Conservation (phyloP, 2,113 vertebrate species). For the Charina bottae region DNA sequence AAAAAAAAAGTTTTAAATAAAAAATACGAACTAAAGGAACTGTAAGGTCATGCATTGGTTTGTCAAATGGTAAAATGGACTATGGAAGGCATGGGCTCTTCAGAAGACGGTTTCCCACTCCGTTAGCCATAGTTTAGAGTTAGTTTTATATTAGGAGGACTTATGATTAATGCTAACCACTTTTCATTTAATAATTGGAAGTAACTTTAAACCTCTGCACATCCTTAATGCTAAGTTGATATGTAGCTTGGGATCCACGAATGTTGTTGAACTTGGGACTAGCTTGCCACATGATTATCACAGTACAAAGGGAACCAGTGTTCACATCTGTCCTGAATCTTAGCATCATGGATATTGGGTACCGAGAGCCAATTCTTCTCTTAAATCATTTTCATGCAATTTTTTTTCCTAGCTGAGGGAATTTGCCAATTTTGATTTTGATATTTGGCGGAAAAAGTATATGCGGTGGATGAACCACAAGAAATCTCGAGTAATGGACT, state of each 20-base stretch:
- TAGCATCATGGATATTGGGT: not conserved
- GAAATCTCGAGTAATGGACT: conserved; percentile 98
- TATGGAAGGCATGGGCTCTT: not conserved
- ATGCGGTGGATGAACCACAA: conserved; percentile 99
- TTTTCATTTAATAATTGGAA: not conserved
- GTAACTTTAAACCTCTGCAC: not conserved
- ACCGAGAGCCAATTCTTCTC: not conserved
- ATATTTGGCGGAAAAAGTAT: conserved; percentile 97
- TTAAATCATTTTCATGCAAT: conserved; percentile 33
- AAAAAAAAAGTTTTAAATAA: not conserved
- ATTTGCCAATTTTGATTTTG: conserved; percentile 99
- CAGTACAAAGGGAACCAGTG: not conserved
- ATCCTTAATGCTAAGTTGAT: not conserved
- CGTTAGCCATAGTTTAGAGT: not conserved
- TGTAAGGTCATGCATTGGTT: not conserved
- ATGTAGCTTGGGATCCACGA: not conserved
- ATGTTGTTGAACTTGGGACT: not conserved
- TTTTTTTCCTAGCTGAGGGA: conserved; percentile 84
- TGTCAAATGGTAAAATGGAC: not conserved
- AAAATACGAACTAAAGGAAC: not conserved
- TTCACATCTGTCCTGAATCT: not conserved
- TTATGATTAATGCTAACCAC: not conserved
- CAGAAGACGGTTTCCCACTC: not conserved
- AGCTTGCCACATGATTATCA: not conserved
- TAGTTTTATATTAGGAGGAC: not conserved